Conservation (phyloP, 2,113 vertebrate species). For the Lichenostomus cassidix region DNA sequence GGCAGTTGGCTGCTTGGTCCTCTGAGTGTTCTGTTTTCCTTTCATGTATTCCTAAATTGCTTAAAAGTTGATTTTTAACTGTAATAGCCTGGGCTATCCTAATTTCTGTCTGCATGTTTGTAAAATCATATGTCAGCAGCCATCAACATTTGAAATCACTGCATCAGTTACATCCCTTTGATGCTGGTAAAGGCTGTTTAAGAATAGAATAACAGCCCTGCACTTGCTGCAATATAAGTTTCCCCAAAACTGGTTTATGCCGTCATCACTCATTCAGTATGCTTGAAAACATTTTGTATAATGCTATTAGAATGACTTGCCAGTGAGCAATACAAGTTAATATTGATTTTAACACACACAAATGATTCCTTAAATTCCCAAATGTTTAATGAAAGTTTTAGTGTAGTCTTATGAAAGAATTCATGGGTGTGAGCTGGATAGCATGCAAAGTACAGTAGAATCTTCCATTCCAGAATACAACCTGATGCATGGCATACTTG, state of each 20-base stretch:
- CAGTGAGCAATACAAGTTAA: slow-evolving; percentile 21
- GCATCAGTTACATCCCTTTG: slow-evolving; percentile 39
- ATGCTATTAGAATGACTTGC: slow-evolving; percentile 15
- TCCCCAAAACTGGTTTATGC: slow-evolving; percentile 44
- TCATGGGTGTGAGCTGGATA: not conserved
- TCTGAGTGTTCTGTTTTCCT: slow-evolving; percentile 34
- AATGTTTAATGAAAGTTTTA: not conserved
- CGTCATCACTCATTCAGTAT: slow-evolving; percentile 35
- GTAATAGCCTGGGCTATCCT: slow-evolving; percentile 2
- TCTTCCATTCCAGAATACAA: not conserved
- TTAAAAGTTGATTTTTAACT: slow-evolving; percentile 53
- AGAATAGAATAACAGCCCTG: slow-evolving; percentile 40
- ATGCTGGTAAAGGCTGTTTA: slow-evolving; percentile 26
- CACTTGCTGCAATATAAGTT: slow-evolving; percentile 52
- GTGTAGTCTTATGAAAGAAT: not conserved
- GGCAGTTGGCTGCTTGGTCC: not conserved
- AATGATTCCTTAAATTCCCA: slow-evolving; percentile 4
- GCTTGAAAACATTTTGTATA: not conserved
- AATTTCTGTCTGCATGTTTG: slow-evolving; percentile 29
- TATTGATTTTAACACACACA: slow-evolving; percentile 20
- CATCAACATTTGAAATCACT: slow-evolving; percentile 48
- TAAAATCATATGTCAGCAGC: slow-evolving; percentile 51
- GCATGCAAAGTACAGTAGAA: not conserved
- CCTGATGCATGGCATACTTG: not conserved
- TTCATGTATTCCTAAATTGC: slow-evolving; percentile 26